These are phyloP conservation scores for Serinus canaria DNA, from an alignment of 2,113 vertebrate genomes.

Conservation along the genomic window DNA sequence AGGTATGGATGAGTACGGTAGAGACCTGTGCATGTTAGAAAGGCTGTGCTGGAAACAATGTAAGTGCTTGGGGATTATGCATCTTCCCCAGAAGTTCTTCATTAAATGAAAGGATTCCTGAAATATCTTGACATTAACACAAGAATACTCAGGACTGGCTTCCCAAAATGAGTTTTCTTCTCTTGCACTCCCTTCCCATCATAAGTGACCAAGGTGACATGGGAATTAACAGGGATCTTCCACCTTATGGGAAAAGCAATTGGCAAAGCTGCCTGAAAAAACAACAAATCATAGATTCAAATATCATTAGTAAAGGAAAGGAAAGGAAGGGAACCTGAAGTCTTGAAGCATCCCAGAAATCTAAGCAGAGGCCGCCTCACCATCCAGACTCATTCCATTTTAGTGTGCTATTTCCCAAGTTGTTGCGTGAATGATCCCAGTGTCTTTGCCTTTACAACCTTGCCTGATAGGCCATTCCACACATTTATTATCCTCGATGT, in stretches of 20 bases:
- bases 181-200: background rate
- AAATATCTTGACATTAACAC: background rate
- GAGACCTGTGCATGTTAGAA: rapidly evolving
- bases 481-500: slow-evolving; percentile 58
- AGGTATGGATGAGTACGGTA: background rate
- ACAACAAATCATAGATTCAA: background rate
- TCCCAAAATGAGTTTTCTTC: background rate
- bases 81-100: background rate
- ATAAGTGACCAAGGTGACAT: background rate
- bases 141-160: background rate
- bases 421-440: slow-evolving; percentile 38
- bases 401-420: slow-evolving; percentile 6
- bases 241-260: background rate
- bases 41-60: background rate
- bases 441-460: slow-evolving; percentile 55
- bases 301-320: background rate
- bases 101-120: background rate
- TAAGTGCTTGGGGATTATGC: background rate
- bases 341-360: slow-evolving; percentile 6
- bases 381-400: slow-evolving; percentile 14
- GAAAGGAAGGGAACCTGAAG: background rate
- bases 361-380: background rate
- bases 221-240: background rate
- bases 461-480: slow-evolving; percentile 52
- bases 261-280: background rate